Evolutionary conservation across 2,797 vertebrate genomes (phyloP).

Genomic region (Rhabdomys pumilio): DNA sequence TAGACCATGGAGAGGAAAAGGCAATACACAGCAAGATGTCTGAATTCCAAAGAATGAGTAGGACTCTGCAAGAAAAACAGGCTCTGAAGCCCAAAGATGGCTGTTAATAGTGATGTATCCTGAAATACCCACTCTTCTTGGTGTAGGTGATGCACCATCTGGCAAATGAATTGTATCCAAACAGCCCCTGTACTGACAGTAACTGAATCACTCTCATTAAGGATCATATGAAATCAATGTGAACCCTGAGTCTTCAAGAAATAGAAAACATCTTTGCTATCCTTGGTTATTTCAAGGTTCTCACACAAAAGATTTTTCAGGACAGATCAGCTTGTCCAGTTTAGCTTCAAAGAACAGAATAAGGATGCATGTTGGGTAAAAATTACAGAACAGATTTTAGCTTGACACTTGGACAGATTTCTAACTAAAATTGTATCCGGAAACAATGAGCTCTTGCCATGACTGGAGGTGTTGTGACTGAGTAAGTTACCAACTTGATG

Average conservation of each 20-base stretch:
- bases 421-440: conserved; percentile 29
- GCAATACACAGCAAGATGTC: not conserved
- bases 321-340: conserved; percentile 64
- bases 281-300: conserved; percentile 59
- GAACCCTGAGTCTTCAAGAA: conserved; percentile 10
- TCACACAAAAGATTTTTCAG: conserved; percentile 38
- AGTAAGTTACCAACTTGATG: not conserved
- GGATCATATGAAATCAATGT: conserved; percentile 21
- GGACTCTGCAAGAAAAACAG: not conserved
- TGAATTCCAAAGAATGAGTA: conserved; percentile 14
- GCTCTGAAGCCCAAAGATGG: not conserved
- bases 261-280: conserved; percentile 48
- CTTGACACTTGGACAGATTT: conserved; percentile 50
- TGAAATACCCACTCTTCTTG: conserved; percentile 15
- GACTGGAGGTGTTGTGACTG: not conserved
- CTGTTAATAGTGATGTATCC: conserved; percentile 19
- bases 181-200: not conserved
- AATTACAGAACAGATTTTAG: conserved; percentile 57
- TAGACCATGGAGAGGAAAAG: not conserved
- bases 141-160: not conserved
- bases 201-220: conserved; percentile 27
- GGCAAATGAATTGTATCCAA: not conserved
- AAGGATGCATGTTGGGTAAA: conserved; percentile 44
- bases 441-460: conserved; percentile 4
- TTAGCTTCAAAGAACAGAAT: conserved; percentile 75